Percentiles rank a stretch among this genome's conserved stretches.
Conservation (phyloP, 2,113 vertebrate genomes). For the Gobio gobio region DNA sequence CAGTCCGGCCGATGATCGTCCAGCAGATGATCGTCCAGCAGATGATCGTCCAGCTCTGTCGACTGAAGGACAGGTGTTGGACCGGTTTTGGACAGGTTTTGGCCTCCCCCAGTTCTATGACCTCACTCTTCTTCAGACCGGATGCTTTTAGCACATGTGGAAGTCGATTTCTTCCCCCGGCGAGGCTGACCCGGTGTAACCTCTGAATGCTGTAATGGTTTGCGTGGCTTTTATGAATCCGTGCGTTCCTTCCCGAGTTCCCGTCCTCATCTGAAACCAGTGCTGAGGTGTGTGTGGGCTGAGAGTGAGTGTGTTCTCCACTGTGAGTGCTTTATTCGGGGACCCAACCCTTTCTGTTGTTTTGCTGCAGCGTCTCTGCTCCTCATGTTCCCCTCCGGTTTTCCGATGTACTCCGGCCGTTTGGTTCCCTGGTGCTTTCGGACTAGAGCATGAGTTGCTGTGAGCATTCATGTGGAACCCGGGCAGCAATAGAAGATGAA, state of each 20-base stretch:
- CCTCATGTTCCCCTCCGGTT: constrained; percentile 14
- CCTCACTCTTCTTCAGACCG: background rate
- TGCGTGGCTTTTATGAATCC: background rate
- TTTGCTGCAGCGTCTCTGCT: background rate
- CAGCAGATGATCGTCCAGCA: background rate
- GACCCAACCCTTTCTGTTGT: constrained; percentile 8
- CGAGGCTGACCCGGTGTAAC: background rate
- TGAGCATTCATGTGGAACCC: constrained; percentile 71
- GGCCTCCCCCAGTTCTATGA: background rate
- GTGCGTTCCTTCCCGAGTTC: background rate
- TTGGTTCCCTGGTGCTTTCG: constrained; percentile 60
- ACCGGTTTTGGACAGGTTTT: no score
- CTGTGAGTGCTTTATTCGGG: constrained; percentile 33
- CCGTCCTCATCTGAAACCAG: background rate
- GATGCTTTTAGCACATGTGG: constrained; percentile 20
- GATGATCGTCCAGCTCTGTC: background rate
- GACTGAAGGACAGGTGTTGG: no score
- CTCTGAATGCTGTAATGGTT: constrained; percentile 5
- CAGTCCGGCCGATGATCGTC: background rate
- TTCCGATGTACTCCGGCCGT: constrained; percentile 34
- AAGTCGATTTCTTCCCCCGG: background rate
- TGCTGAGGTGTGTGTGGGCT: constrained; percentile 31
- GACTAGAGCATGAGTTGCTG: constrained; percentile 60
- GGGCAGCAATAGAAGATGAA: constrained; percentile 71
- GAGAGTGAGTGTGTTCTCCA: constrained; percentile 15